Evolutionary conservation across 2,888 invertebrate genomes (phyloP).

Genomic region (Lithophane ornitopus): DNA sequence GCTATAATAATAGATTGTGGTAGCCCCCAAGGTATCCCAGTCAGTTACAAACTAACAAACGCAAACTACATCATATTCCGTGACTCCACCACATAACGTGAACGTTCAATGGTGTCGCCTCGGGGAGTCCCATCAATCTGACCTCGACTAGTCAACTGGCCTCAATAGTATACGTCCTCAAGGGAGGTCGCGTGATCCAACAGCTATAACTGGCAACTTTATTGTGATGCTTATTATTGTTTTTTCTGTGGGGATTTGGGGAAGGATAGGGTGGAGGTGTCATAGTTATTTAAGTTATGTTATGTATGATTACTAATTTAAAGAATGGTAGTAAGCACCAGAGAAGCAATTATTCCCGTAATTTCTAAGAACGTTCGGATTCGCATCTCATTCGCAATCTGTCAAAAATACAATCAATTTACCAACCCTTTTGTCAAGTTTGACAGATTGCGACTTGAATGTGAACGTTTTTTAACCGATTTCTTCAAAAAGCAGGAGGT

Average conservation of each 20-base stretch:
- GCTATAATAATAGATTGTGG: not conserved
- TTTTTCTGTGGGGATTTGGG: not conserved
- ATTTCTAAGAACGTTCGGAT: no score
- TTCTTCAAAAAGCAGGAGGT: no score
- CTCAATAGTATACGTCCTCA: constrained; percentile 43
- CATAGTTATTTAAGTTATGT: no score
- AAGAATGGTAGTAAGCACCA: no score
- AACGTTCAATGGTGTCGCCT: constrained; percentile 21
- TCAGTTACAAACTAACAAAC: not conserved
- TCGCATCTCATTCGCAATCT: no score
- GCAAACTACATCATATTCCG: constrained; percentile 2
- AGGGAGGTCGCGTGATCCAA: constrained; percentile 32
- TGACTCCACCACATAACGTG: constrained; percentile 27
- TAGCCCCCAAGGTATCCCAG: not conserved
- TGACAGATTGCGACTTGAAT: no score
- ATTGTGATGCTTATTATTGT: not conserved
- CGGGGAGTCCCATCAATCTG: constrained; percentile 38
- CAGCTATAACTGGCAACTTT: not conserved
- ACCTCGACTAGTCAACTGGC: constrained; percentile 18
- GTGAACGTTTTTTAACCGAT: no score
- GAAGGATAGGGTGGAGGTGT: not conserved
- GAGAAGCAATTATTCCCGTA: no score
- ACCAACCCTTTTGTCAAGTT: no score
- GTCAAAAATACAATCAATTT: no score
- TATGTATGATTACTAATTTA: no score